phyloP scores from a whole-genome alignment of 2,113 vertebrate species.

The Chloropsis cyanopogon region DNA sequence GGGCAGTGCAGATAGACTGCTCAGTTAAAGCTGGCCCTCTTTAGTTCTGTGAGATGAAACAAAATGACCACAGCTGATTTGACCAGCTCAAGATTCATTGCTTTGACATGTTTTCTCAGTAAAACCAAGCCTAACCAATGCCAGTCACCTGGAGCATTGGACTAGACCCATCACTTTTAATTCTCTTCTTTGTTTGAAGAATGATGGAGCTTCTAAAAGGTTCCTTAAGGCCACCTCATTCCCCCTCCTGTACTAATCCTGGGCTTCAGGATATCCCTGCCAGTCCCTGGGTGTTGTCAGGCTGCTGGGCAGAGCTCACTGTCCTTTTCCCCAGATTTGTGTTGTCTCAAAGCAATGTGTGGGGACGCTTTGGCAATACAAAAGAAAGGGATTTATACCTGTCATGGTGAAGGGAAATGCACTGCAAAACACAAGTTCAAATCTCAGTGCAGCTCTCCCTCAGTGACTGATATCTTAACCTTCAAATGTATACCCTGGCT shows the following conservation, averaged over 20 bases:
- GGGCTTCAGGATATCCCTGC: not conserved
- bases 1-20: not conserved
- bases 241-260: not conserved
- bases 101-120: not conserved
- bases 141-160: not conserved
- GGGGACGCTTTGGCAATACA: not conserved
- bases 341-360: not conserved
- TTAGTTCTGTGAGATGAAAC: not conserved
- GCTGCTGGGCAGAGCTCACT: not conserved
- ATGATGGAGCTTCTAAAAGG: not conserved
- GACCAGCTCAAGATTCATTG: not conserved
- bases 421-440: not conserved
- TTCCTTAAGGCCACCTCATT: not conserved
- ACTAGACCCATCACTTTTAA: not conserved
- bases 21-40: rapidly evolving
- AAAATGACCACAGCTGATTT: not conserved
- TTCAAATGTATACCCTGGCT: not conserved
- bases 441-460: not conserved
- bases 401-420: not conserved
- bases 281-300: not conserved
- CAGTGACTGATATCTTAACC: not conserved
- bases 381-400: not conserved
- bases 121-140: not conserved
- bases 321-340: not conserved
- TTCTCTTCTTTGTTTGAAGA: not conserved